Evolutionary conservation across 2,797 vertebrate species (phyloP).

Genomic region (Halcyon badia): DNA sequence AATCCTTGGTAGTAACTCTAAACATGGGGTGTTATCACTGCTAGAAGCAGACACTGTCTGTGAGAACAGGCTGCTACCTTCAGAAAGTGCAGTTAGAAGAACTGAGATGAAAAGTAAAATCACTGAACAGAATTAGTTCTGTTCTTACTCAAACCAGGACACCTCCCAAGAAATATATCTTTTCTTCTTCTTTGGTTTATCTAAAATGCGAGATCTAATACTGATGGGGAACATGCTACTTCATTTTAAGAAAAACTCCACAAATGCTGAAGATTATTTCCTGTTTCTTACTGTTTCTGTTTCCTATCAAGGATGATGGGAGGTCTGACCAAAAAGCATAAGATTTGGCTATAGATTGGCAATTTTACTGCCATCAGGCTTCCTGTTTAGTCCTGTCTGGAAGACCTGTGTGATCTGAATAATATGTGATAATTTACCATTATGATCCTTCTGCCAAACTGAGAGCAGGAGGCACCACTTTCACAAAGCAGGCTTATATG

Average conservation of each 20-base stretch:
- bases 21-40: too few relatives aligned
- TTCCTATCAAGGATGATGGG: neutral
- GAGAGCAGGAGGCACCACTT: neutral
- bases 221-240: neutral
- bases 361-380: neutral
- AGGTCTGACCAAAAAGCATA: neutral
- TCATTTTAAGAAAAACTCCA: neutral
- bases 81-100: too few relatives aligned
- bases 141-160: too few relatives aligned
- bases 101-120: too few relatives aligned
- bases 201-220: neutral
- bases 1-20: too few relatives aligned
- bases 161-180: neutral
- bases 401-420: neutral
- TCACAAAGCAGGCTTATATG: accelerated
- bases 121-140: too few relatives aligned
- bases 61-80: too few relatives aligned
- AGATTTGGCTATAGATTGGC: neutral
- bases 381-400: neutral
- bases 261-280: neutral
- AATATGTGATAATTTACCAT: neutral
- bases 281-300: neutral
- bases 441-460: neutral
- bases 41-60: too few relatives aligned
- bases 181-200: neutral